Conservation (phyloP, 2,888 invertebrate species). For the Coelogynopora nodosa region DNA sequence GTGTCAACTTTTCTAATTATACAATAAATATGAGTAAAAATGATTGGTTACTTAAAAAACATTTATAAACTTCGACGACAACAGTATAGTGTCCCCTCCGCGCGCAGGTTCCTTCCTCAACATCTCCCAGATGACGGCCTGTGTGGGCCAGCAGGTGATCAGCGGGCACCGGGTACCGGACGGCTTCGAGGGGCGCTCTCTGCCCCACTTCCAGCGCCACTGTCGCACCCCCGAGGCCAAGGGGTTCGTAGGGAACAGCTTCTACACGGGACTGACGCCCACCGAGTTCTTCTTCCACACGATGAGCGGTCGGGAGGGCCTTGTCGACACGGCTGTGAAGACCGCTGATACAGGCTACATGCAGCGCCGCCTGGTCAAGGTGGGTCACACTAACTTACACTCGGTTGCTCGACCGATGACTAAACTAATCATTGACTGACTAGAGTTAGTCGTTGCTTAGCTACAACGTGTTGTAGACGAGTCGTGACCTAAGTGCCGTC, state of each 20-base stretch:
- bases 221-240: conserved; percentile 83
- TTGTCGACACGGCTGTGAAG: conserved; percentile 98
- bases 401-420: too few relatives aligned
- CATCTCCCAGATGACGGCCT: conserved; percentile 99
- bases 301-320: conserved; percentile 90
- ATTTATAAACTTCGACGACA: too few relatives aligned
- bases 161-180: conserved; percentile 94
- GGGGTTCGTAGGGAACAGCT: conserved; percentile 94
- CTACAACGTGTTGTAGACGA: too few relatives aligned
- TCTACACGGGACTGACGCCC: conserved; percentile 90
- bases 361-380: conserved; percentile 92
- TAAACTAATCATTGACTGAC: too few relatives aligned
- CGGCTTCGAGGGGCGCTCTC: conserved; percentile 67
- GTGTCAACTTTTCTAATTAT: too few relatives aligned
- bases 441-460: too few relatives aligned
- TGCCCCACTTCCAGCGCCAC: neutral
- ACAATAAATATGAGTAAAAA: too few relatives aligned
- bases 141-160: conserved; percentile 97
- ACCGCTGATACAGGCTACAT: conserved; percentile 99
- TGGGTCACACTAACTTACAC: too few relatives aligned
- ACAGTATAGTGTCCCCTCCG: too few relatives aligned
- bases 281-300: conserved; percentile 99
- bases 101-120: conserved; percentile 98
- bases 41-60: too few relatives aligned
- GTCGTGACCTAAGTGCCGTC: too few relatives aligned